phyloP scores from a whole-genome alignment of 2,797 vertebrate species.

The Semotilus atromaculatus region DNA sequence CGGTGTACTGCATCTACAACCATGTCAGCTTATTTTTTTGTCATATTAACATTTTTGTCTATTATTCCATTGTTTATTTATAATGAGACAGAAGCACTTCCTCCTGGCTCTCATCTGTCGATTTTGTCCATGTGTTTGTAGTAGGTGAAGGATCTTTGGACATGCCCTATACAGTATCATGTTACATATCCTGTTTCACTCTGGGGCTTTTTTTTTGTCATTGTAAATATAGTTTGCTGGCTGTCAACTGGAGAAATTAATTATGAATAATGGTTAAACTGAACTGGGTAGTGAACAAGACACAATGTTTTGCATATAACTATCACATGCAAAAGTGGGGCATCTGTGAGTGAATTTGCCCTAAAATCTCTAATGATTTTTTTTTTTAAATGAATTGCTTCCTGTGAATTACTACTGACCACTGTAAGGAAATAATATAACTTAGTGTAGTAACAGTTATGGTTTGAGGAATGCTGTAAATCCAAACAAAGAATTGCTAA shows the following conservation, averaged over 20 bases:
- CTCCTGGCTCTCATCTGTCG: constrained; percentile 9
- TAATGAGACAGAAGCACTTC: constrained; percentile 21
- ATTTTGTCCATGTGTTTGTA: constrained; percentile 35
- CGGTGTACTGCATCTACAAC: not conserved
- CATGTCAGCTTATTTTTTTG: not conserved
- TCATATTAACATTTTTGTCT: not conserved
- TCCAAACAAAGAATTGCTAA: constrained; percentile 50
- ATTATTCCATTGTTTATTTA: not conserved
- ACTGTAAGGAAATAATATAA: not conserved
- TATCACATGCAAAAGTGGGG: not conserved
- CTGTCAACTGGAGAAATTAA: not conserved
- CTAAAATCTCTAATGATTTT: not conserved
- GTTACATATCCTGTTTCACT: constrained; percentile 41
- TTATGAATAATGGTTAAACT: not conserved
- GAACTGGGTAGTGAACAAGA: not conserved
- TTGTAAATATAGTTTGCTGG: constrained; percentile 49
- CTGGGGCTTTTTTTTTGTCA: constrained; percentile 28
- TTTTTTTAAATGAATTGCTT: not conserved
- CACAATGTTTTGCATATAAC: not conserved
- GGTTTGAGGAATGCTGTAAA: constrained; percentile 40
- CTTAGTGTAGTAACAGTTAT: constrained; percentile 38
- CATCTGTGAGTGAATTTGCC: not conserved
- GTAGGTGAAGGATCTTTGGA: constrained; percentile 32
- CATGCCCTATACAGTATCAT: constrained; percentile 38
- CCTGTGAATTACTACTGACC: not conserved